Evolutionary conservation across 2,113 vertebrate genomes (phyloP), one percentile per base, ranked within the genome.

Genomic region (Syngnathoides biaculeatus): DNA sequence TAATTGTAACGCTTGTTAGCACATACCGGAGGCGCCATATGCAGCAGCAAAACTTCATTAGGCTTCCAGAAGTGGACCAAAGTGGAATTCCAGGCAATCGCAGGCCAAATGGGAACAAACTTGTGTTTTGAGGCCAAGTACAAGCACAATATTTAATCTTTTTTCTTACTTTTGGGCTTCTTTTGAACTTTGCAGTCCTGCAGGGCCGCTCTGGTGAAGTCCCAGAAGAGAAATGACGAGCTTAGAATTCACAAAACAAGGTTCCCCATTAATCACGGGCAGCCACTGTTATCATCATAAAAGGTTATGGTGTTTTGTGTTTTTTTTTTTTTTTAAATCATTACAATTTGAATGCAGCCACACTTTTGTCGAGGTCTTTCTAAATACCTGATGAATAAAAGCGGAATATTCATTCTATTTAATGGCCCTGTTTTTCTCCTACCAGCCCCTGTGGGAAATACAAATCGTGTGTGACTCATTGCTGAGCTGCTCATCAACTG

Each of bases 141-240:
- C n/a, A 9, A 19, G 60, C 14, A 15, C 26, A 43, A 17, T 14
- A 43, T 15, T 62, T 60, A 2, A 40, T 39, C 22, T 60, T n/a
- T n/a, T 5, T n/a, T 20, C 11, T 4, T 42, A 62, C 22, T 43
- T 43, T 43, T 43, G 13, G 38, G 35, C 6, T 42, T 62, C 39
- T 43, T 62, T 62, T 43, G 39, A 43, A 17, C 60, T 43, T 42
- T 26, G 60, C 60, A 43, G 14, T 62, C 39, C 59, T 61, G 38
- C 59, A 61, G 59, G 59, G 59, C 59, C 40, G 43, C 22, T 62
- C 22, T 26, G 60, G 39, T 17, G n/a, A 62, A 42, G n/a, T 26
- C n/a, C 40, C 40, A 43, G 40, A 42, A 43, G 60, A 62, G 39
- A 17, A 40, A 42, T 62, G 26, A 26, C 22, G 20, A 62, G 60